Percentiles rank a stretch among this genome's conserved stretches.
These are phyloP conservation scores for Carassius carassius DNA, from an alignment of 2,113 vertebrate species.

Conservation along the genomic window DNA sequence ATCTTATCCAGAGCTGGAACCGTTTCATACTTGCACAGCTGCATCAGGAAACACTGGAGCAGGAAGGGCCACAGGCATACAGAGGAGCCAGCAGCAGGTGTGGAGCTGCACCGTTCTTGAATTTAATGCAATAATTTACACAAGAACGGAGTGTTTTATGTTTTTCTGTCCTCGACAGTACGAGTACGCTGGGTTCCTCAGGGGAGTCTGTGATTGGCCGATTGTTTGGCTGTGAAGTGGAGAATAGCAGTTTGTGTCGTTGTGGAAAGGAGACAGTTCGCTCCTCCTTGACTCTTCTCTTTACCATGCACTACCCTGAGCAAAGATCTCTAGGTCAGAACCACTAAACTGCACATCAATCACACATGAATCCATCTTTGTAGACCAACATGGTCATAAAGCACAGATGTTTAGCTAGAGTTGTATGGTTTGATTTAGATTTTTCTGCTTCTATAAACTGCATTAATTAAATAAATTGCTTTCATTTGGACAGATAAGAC, in stretches of 20 bases:
- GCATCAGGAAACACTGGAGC: conserved; percentile 97
- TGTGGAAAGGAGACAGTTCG: conserved; percentile 96
- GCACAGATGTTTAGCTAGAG: no score
- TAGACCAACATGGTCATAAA: no score
- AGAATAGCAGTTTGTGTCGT: conserved; percentile 97
- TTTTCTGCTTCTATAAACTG: no score
- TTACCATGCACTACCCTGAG: conserved; percentile 97
- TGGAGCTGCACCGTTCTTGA: not conserved
- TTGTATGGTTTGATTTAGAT: no score
- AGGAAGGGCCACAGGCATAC: conserved; percentile 94
- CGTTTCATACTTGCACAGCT: conserved; percentile 97
- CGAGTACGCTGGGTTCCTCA: conserved; percentile 79
- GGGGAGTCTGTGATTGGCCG: conserved; percentile 90
- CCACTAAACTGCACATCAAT: not conserved
- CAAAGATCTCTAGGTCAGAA: conserved; percentile 76
- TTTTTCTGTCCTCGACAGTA: conserved; percentile 63
- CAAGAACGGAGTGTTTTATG: not conserved
- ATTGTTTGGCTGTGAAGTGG: conserved; percentile 95
- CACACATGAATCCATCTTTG: not conserved
- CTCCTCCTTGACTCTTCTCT: conserved; percentile 91
- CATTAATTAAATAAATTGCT: not conserved
- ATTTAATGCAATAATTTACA: not conserved
- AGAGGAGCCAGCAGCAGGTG: conserved; percentile 88
- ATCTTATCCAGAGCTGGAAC: conserved; percentile 98
- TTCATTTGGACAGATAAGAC: conserved; percentile 78